Evolutionary conservation across 2,797 vertebrate species (phyloP), one percentile per base, ranked within the genome.

Genomic region (Clarias fuscus): DNA sequence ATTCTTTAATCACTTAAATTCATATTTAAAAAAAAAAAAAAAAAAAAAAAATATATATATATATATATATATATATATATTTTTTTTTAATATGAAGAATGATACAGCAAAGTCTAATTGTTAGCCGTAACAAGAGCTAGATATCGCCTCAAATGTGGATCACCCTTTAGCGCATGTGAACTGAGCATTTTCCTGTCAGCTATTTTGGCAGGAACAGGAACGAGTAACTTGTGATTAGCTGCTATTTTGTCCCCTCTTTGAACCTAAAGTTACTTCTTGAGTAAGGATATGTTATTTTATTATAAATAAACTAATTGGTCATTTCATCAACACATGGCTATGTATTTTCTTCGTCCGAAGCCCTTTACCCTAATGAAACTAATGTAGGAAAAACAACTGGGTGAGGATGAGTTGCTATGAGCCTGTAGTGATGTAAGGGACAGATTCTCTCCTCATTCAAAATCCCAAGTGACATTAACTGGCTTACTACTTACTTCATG

Each of bases 281-380:
- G 80, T 87, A 88, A 91, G 88, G 84, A 91, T 92, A 89, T 88
- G 91, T 37, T 37, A 37, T 37, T 37, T 37, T 37, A 37, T 37
- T 37, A 4, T 37, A 37, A 37, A 37, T 37, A 37, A 33, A 33
- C 33, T 33, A 33, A 33, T 33, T 33, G 33, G 33, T 89, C 87
- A 88, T 92, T 88, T 75, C 86, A 70, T 94, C 90, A 92, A 88
- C 72, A 58, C 67, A 92, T 87, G 91, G 86, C 86, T 93, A 89
- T 93, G 89, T 93, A 91, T 88, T 90, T 90, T 89, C 89, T 88
- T 93, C 93, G 94, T 94, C 91, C 91, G 88, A 88, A 90, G 86
- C 87, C 86, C 87, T 76, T 84, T 92, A 90, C 84, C 89, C 83
- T 93, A 93, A 93, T 91, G 91, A 92, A 88, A 89, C 76, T 83